Base-by-base conservation (phyloP, 2,113 vertebrate genomes). In the Pavo muticus region DNA sequence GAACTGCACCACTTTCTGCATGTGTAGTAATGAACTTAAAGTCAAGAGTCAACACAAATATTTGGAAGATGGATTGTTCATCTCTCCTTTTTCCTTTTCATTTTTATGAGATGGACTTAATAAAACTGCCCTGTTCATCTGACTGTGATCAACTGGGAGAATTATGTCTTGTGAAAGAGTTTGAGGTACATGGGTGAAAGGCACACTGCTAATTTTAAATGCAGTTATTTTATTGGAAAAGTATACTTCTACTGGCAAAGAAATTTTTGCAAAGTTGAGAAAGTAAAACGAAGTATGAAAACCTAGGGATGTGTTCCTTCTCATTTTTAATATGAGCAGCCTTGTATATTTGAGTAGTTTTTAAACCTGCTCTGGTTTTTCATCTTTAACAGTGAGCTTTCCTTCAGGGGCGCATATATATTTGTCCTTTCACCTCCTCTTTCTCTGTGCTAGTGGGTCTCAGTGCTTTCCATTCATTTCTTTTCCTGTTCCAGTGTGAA, bases 261-360 rank as follows among this genome's bases (percentile, higher is more conserved):
- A 76, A 87, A 27, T 52, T 83, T 50, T 59, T 71, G 5, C 30
- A 56, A 67, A 85, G 27, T 85, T 87, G 18, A 81, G 90, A 89
- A 88, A 92, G 59, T 85, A 76, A 91, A 94, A 79, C 32, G 24
- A 84, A 76, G 69, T 82, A 59, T 23, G 82, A 67, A 91, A 94
- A 83, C 56, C 59, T 78, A 76, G 30, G 19, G 45, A 67, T 93
- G 40, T 45, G 45, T 39, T 90, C 75, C 56, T 83, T 85, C 87
- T 90, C 50, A 63, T 88, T 82, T 93, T 95, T 86, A 83, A 48
- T 88, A 90, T 48, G 88, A 83, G 32, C 12, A 76, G 40, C 24
- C 60, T 87, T 9, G 1, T 75, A 39, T 65, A 18, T 82, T 87
- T 73, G 27, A 88, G 48, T 50, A 92, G 56, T 90, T 95, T 94